These are phyloP conservation scores for Pomatostomus ruficeps DNA, from an alignment of 2,113 vertebrate species.

Conservation along the genomic window DNA sequence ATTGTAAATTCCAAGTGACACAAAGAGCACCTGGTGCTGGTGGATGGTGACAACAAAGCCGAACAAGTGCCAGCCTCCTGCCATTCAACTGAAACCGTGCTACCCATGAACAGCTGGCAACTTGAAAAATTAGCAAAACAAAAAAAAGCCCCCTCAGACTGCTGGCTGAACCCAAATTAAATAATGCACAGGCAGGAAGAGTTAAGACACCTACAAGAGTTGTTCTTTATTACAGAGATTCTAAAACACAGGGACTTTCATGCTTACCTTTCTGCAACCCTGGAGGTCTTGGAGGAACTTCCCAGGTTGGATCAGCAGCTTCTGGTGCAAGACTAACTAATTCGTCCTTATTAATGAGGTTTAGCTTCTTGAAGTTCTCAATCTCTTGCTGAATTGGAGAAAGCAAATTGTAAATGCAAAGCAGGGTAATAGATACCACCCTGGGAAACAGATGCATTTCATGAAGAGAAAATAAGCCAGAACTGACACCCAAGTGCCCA, in stretches of 20 bases:
- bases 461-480: background rate
- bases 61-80: background rate
- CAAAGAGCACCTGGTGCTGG: background rate
- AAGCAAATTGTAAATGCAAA: conserved; percentile 56
- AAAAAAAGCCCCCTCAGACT: background rate
- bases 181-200: background rate
- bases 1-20: background rate
- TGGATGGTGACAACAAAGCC: background rate
- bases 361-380: conserved; percentile 91
- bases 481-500: background rate
- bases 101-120: background rate
- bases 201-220: background rate
- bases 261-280: conserved; percentile 59
- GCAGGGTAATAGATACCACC: background rate
- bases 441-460: background rate
- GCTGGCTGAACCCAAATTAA: background rate
- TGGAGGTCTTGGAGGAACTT: conserved; percentile 68
- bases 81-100: background rate
- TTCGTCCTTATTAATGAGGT: conserved; percentile 85
- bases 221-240: background rate
- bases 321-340: conserved; percentile 82
- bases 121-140: background rate
- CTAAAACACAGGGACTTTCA: background rate
- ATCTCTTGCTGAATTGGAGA: conserved; percentile 80
- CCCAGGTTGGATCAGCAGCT: conserved; percentile 72